These are phyloP conservation scores for Leptocoma aspasia DNA, from an alignment of 2,113 vertebrate species.

Conservation along the genomic window DNA sequence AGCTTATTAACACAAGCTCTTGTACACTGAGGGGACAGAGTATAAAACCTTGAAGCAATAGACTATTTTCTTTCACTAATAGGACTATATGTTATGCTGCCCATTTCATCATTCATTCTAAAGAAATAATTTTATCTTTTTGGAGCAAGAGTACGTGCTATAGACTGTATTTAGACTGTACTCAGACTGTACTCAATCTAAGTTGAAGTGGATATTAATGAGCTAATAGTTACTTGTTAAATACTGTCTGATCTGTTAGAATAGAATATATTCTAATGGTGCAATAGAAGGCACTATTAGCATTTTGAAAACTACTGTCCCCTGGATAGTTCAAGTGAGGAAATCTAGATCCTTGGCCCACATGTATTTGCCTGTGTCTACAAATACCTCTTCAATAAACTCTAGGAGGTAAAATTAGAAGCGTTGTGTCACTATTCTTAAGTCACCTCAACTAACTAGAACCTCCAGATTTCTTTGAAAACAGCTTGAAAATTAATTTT, in stretches of 20 bases:
- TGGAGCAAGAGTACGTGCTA: not conserved
- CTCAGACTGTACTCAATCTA: not conserved
- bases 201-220: not conserved
- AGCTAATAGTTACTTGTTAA: not conserved
- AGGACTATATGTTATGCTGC: not conserved
- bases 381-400: not conserved
- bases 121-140: not conserved
- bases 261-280: not conserved
- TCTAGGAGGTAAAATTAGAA: not conserved
- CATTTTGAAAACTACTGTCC: not conserved
- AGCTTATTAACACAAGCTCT: not conserved
- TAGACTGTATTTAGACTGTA: not conserved
- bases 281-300: not conserved
- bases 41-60: not conserved
- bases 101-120: not conserved
- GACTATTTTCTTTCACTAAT: not conserved
- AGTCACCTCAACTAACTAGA: not conserved
- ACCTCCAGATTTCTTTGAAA: not conserved
- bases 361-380: not conserved
- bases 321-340: not conserved
- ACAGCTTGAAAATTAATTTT: not conserved
- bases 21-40: rapidly evolving
- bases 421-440: not conserved
- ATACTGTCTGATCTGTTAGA: not conserved
- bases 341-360: not conserved